Evolutionary conservation across 2,113 vertebrate species (phyloP), one percentile per base, ranked within the genome.

Genomic region (Morone saxatilis): DNA sequence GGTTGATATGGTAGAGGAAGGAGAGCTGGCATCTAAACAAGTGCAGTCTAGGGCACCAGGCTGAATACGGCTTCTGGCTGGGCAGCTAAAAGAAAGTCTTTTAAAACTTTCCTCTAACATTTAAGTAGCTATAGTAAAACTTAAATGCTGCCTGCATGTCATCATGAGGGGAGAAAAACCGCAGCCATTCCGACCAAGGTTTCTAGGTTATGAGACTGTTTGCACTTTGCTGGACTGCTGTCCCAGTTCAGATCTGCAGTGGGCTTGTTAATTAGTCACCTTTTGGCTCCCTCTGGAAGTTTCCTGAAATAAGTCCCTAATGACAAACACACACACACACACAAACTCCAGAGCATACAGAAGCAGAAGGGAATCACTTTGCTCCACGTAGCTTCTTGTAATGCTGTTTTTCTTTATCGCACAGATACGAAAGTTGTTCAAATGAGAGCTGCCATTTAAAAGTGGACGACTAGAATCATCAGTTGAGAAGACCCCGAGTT

Each of bases 191-290:
- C 85, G 67, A 67, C 57, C 48, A 25, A 75, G 65, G 85, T 76
- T 86, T 79, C 10, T 47, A 66, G 74, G 68, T 81, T 86, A 63
- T 31, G 63, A 68, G 68, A 72, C 61, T 51, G 22, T 67, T 70
- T 71, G 71, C 13, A 14, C 56, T 45, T 31, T 25, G 68, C 22
- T 40, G 75, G 59, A 83, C 79, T 61, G 68, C 19, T 66, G 63
- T 72, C 73, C 59, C 70, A 56, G 43, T 76, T 74, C 59, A 71
- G 78, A 77, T 83, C 70, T 90, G 45, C 78, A 70, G n/a, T 1
- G 25, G 61, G 60, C 61, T 87, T 71, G 61, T 85, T 88, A 85
- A 88, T 85, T 80, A 81, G 87, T 85, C 69, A 82, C 63, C 74
- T 82, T 74, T 85, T 81, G 73, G 83, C 76, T 89, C 85, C 31